A percentile compares a stretch with the other conserved stretches of the same genome.
Evolutionary conservation across 2,113 vertebrate species (phyloP).

Genomic region (Benitochromis conjunctus): DNA sequence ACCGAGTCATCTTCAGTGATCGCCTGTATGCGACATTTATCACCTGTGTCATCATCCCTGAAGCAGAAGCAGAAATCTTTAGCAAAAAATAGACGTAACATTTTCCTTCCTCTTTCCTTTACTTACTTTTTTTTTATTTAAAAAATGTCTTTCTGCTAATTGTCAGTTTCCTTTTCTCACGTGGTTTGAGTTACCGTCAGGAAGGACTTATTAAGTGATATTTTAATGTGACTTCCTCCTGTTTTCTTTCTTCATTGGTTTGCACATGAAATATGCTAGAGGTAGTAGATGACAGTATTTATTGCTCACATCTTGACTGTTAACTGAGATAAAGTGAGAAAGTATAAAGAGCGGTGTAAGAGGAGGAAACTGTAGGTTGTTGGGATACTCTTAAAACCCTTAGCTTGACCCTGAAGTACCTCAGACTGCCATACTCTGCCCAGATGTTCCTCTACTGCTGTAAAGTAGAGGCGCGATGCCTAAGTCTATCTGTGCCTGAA

Average conservation of each 20-base stretch:
- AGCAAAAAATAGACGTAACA: neutral
- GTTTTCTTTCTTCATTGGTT: slow-evolving; percentile 2
- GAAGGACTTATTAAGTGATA: neutral
- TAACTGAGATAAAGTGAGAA: slow-evolving; percentile 2
- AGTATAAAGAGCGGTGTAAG: neutral
- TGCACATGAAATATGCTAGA: slow-evolving; percentile 40
- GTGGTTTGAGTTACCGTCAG: neutral
- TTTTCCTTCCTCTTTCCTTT: neutral
- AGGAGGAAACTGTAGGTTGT: neutral
- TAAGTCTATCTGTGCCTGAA: slow-evolving; percentile 68
- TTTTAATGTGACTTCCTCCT: slow-evolving; percentile 17
- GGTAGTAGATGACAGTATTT: slow-evolving; percentile 37
- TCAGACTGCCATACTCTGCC: slow-evolving; percentile 55
- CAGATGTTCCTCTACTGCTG: slow-evolving; percentile 19
- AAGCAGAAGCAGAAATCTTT: neutral
- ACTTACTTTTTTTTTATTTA: neutral
- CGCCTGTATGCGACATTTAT: neutral
- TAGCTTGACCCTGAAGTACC: slow-evolving; percentile 49
- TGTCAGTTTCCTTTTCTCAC: neutral
- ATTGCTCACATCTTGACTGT: slow-evolving; percentile 45
- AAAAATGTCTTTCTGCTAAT: neutral
- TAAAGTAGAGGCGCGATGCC: slow-evolving; percentile 49
- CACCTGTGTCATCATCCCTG: neutral
- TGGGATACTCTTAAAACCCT: slow-evolving; percentile 6
- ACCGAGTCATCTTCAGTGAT: slow-evolving; percentile 28